Percentiles rank a stretch among this genome's conserved stretches.
Conservation (phyloP, 2,888 invertebrate genomes). For the Sphaerophoria rueppellii region DNA sequence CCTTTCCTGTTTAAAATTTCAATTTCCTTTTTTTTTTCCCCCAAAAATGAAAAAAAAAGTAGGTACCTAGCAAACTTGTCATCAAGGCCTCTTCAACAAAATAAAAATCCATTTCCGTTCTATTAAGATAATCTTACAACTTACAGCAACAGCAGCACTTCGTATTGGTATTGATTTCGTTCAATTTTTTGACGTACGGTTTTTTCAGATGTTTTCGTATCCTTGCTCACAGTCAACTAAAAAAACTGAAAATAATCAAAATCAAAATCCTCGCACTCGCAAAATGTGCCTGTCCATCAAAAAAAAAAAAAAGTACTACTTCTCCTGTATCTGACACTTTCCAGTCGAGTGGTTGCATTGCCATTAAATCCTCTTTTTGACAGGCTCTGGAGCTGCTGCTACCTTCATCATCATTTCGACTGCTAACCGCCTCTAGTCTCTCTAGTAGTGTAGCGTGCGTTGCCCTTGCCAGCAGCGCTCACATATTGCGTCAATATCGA, state of each 20-base stretch:
- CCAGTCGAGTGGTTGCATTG: conserved; percentile 70
- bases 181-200: conserved; percentile 23
- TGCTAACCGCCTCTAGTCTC: background rate
- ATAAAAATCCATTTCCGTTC: conserved; percentile 50
- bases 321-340: conserved; percentile 72
- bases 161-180: conserved; percentile 12
- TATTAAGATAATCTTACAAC: conserved; percentile 44
- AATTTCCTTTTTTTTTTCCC: background rate
- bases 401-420: background rate
- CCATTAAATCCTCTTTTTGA: conserved; percentile 68
- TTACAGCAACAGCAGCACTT: conserved; percentile 3
- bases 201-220: conserved; percentile 22
- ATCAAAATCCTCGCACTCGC: conserved; percentile 62
- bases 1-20: background rate
- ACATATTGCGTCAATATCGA: conserved; percentile 8
- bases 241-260: conserved; percentile 15
- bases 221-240: conserved; percentile 17
- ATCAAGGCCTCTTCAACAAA: conserved; percentile 11
- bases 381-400: conserved; percentile 3
- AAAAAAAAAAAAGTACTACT: conserved; percentile 52
- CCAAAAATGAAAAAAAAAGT: background rate
- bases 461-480: background rate
- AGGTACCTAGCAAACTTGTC: background rate
- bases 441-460: conserved; percentile 9
- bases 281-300: conserved; percentile 53